phyloP scores from a whole-genome alignment of 2,113 vertebrate species.

The Sylvietta virens region DNA sequence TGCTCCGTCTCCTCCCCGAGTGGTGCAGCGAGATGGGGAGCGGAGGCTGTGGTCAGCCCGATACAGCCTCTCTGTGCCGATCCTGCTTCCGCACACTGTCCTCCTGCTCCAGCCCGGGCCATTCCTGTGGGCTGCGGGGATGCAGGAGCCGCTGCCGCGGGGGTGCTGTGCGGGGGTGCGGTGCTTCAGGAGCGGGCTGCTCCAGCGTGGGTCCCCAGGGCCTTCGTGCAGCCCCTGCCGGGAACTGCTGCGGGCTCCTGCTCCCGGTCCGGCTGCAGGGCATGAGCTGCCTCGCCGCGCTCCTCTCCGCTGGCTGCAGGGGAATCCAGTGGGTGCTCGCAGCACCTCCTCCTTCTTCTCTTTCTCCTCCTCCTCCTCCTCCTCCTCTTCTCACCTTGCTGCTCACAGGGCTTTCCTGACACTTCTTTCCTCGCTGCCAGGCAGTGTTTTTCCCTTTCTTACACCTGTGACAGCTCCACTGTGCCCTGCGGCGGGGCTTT shows the following conservation, averaged over 20 bases:
- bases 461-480: rapidly evolving
- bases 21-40: neutral
- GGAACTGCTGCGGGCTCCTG: neutral
- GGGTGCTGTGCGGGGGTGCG: rapidly evolving
- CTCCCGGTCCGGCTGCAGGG: neutral
- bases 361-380: neutral
- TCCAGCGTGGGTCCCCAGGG: rapidly evolving
- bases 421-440: neutral
- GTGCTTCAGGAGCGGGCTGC: neutral
- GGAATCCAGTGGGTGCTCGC: too few species aligned
- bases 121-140: neutral
- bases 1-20: neutral
- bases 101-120: too few species aligned
- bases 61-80: rapidly evolving
- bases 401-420: neutral
- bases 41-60: neutral
- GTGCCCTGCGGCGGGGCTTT: neutral
- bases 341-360: too few species aligned
- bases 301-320: neutral
- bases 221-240: rapidly evolving
- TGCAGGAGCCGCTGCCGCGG: rapidly evolving
- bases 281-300: rapidly evolving
- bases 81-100: neutral
- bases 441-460: neutral
- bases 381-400: neutral